Evolutionary conservation across 2,888 invertebrate species (phyloP), one percentile per base, ranked within the genome.

Genomic region (Beris chalybata): DNA sequence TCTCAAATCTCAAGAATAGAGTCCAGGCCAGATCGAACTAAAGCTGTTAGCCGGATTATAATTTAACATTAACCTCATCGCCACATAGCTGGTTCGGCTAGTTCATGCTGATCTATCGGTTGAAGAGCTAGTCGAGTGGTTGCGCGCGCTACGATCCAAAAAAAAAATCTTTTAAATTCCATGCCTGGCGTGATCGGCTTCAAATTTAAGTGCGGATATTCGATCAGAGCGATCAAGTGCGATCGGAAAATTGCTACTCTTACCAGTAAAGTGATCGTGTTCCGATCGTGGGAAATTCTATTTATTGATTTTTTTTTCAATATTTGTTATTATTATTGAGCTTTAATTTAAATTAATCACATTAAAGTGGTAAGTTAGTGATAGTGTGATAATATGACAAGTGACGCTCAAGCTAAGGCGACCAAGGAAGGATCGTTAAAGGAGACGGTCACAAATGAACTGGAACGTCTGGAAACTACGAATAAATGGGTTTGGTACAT

Each of bases 401-500:
- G 11, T 48, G 56, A 55, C 7, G 48, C 13, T 56, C 47, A 30
- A 30, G 3, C 11, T 32, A 29, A 64, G n/a, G 0, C 47, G 13
- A 50, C 61, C 30, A 54, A 43, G 9, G 61, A 65, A 50, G 54
- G 44, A 29, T 54, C 69, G n/a, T 75, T 79, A 65, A 79, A 79
- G 71, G 79, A 78, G 68, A 72, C 77, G 69, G 74, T 80, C 5
- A 76, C 76, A 59, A 76, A 77, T 67, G 78, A 80, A 71, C 67
- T 80, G 69, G 80, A 79, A 65, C 69, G 75, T 0, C 72, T 76
- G 13, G 80, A 79, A 57, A 76, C 73, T 64, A 79, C 79, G n/a
- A 79, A 80, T 29, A 74, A 74, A 57, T 80, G 78, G 74, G 79
- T 80, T 50, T 80, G 80, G 80, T 80, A 76, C 74, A 71, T 64